Conservation (phyloP, 2,113 vertebrate genomes). For the Hypanus sabinus region DNA sequence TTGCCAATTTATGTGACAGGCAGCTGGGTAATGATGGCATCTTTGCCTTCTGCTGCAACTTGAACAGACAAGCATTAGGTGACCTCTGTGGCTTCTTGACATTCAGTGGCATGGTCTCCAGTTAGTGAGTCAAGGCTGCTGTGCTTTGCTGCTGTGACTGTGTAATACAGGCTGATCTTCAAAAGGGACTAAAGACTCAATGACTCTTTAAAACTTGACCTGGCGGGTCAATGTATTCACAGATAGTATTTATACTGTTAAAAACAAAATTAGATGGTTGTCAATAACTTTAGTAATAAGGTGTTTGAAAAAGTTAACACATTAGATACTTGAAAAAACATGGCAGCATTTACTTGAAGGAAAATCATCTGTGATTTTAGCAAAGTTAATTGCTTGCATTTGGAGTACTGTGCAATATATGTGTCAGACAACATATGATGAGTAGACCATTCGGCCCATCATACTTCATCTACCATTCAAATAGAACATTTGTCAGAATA, state of each 20-base stretch:
- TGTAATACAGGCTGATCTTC: neutral
- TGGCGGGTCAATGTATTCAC: neutral
- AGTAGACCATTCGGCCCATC: neutral
- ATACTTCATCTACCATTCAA: neutral
- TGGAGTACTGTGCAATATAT: neutral
- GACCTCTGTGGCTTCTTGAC: conserved; percentile 73
- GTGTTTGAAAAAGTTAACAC: neutral
- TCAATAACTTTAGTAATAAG: conserved; percentile 21
- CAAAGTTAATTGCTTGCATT: neutral
- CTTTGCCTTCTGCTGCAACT: conserved; percentile 89
- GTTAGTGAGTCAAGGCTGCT: conserved; percentile 50
- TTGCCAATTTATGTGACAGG: conserved; percentile 99
- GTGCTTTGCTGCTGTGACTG: conserved; percentile 48
- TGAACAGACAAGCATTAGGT: conserved; percentile 79
- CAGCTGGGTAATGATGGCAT: conserved; percentile 99
- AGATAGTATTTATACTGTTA: neutral
- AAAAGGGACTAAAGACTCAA: neutral
- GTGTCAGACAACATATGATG: neutral
- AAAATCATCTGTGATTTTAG: neutral
- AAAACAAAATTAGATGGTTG: conserved; percentile 1
- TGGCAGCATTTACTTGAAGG: neutral
- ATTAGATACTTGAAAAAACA: neutral
- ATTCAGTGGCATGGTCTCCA: conserved; percentile 72
- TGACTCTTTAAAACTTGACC: neutral
- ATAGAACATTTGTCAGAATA: neutral